phyloP scores from a whole-genome alignment of 2,113 vertebrate genomes.

The Falco punctatus region DNA sequence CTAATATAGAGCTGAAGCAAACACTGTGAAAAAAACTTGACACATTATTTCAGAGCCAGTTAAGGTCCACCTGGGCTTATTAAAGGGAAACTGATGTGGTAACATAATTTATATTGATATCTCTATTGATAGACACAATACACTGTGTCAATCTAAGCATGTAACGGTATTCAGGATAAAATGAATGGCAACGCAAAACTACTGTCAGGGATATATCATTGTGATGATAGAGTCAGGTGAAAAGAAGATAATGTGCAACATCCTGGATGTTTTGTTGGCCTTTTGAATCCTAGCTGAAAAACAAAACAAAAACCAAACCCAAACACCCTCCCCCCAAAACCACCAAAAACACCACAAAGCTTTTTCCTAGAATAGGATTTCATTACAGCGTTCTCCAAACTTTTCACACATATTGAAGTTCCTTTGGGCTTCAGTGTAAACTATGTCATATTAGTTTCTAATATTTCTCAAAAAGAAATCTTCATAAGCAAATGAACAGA shows the following conservation, averaged over 20 bases:
- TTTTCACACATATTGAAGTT: background rate
- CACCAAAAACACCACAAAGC: background rate
- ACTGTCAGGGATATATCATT: background rate
- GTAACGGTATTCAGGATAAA: background rate
- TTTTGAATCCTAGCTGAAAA: background rate
- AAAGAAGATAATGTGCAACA: background rate
- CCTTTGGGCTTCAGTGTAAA: background rate
- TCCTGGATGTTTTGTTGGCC: background rate
- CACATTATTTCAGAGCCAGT: background rate
- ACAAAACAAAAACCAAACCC: background rate
- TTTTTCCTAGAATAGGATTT: background rate
- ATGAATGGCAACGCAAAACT: background rate
- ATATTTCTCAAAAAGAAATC: background rate
- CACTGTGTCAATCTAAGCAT: background rate
- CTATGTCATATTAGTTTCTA: background rate
- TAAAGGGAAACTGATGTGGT: background rate
- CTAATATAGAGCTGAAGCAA: background rate
- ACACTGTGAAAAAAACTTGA: background rate
- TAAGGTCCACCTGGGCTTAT: background rate
- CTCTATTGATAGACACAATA: background rate
- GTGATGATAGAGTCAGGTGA: background rate
- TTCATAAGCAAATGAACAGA: background rate
- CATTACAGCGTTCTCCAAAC: background rate
- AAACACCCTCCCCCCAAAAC: accelerated
- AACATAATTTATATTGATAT: background rate